These are phyloP conservation scores for Psylliodes chrysocephalus DNA, from an alignment of 2,888 invertebrate genomes.

Conservation along the genomic window DNA sequence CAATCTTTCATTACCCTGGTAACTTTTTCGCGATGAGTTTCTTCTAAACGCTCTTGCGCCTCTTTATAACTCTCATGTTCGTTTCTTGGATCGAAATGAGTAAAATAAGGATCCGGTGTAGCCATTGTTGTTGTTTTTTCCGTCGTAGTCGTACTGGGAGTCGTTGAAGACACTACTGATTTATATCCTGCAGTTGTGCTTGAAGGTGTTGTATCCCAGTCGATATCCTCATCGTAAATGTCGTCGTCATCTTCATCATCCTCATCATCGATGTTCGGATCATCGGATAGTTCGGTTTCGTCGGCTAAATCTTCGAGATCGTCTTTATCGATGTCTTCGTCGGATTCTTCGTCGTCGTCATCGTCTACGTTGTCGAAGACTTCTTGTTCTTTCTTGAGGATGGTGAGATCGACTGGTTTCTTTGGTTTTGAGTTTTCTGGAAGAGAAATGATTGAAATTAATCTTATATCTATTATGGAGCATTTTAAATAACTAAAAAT, in stretches of 20 bases:
- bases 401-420: constrained; percentile 82
- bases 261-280: constrained; percentile 73
- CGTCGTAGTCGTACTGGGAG: constrained; percentile 67
- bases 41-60: constrained; percentile 87
- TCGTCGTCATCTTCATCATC: constrained; percentile 79
- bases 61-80: constrained; percentile 97
- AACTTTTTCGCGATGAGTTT: constrained; percentile 88
- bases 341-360: constrained; percentile 67
- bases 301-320: constrained; percentile 75
- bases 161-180: constrained; percentile 70
- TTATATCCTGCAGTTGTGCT: constrained; percentile 63
- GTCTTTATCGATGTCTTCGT: constrained; percentile 63
- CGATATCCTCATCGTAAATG: constrained; percentile 70
- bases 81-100: constrained; percentile 92
- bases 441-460: too few relatives aligned
- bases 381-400: constrained; percentile 67
- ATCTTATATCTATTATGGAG: too few relatives aligned
- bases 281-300: constrained; percentile 71
- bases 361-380: constrained; percentile 60
- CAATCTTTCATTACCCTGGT: constrained; percentile 98
- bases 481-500: too few relatives aligned
- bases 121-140: constrained; percentile 67
- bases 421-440: constrained; percentile 84
- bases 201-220: constrained; percentile 62
- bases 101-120: constrained; percentile 94